A percentile compares a stretch with the other conserved stretches of the same genome.
These are phyloP conservation scores for Catostylus mosaicus DNA, from an alignment of 30 jellyfish, hydroid and myxozoan species.

Conservation along the genomic window DNA sequence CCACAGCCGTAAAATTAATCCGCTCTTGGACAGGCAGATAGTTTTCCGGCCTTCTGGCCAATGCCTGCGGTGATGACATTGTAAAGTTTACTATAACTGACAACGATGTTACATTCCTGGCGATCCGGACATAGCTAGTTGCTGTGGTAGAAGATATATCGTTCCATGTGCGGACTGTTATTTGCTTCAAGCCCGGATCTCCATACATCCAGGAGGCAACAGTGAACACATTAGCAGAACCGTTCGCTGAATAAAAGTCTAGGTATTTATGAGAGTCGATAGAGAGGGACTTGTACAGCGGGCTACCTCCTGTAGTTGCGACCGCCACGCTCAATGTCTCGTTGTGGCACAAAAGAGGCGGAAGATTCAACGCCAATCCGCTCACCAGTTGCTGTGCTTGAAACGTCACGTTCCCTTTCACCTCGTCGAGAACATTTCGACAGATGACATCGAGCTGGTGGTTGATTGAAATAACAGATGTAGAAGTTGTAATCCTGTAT, in stretches of 20 bases:
- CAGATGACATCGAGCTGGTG: slow-evolving; percentile 44
- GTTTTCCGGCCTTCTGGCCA: slow-evolving; percentile 9
- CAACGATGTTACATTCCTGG: slow-evolving; percentile 12
- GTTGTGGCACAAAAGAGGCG: slow-evolving; percentile 11
- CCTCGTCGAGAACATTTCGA: slow-evolving; percentile 18
- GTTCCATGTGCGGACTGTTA: slow-evolving; percentile 44
- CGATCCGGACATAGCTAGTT: slow-evolving; percentile 23
- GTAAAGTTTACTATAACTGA: slow-evolving; percentile 30
- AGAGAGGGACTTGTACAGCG: slow-evolving; percentile 12
- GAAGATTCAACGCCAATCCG: slow-evolving; percentile 4
- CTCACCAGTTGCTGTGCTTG: slow-evolving; percentile 36
- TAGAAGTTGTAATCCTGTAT: slow-evolving; percentile 12
- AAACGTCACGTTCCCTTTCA: slow-evolving; percentile 3
- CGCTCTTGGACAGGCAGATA: slow-evolving; percentile 21
- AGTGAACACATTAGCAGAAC: slow-evolving; percentile 19
- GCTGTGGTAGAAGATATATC: slow-evolving; percentile 8
- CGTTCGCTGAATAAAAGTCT: background rate
- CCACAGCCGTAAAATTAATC: slow-evolving; percentile 34
- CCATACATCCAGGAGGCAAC: slow-evolving; percentile 11
- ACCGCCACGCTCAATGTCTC: slow-evolving; percentile 13
- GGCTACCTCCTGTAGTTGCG: slow-evolving; percentile 13
- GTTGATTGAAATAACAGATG: slow-evolving; percentile 13
- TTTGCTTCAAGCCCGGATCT: slow-evolving; percentile 25
- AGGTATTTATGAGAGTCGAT: background rate
- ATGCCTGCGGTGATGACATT: slow-evolving; percentile 34